Evolutionary conservation across 2,888 invertebrate species (phyloP).

Genomic region (Asteroscopus sphinx): DNA sequence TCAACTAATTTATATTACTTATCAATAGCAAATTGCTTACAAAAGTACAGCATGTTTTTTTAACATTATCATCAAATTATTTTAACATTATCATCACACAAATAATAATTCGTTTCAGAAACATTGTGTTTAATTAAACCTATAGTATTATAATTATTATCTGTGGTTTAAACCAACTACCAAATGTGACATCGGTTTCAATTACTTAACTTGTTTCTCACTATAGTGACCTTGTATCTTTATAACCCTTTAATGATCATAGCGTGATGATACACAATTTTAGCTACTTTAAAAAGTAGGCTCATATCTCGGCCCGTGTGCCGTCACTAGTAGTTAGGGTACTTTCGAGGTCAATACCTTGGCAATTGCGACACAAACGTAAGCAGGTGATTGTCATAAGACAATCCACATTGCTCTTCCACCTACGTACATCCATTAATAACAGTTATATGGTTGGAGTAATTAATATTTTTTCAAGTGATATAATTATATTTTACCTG

Average conservation of each 20-base stretch:
- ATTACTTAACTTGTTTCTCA: no score
- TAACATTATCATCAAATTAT: no score
- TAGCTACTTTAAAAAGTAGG: slow-evolving; percentile 17
- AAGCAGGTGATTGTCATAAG: slow-evolving; percentile 39
- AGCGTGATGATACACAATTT: slow-evolving; percentile 26
- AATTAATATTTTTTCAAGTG: slow-evolving; percentile 11
- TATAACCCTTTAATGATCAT: slow-evolving; percentile 11
- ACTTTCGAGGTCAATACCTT: slow-evolving; percentile 49
- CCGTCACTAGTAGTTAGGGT: slow-evolving; percentile 26
- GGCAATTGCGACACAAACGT: slow-evolving; percentile 40
- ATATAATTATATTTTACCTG: neutral
- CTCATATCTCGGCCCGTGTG: slow-evolving; percentile 23
- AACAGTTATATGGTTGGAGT: slow-evolving; percentile 17
- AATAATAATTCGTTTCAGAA: no score
- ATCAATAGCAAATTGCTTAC: no score
- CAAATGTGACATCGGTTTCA: no score
- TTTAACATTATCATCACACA: no score
- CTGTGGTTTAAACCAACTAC: no score
- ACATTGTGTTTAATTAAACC: no score
- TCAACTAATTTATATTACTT: no score
- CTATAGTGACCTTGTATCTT: slow-evolving; percentile 5
- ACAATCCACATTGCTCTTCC: slow-evolving; percentile 41
- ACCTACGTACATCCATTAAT: slow-evolving; percentile 35
- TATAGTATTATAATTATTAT: no score
- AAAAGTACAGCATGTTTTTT: no score